Base-by-base conservation (phyloP, 2,797 vertebrate genomes). In the Aldrovandia affinis region DNA sequence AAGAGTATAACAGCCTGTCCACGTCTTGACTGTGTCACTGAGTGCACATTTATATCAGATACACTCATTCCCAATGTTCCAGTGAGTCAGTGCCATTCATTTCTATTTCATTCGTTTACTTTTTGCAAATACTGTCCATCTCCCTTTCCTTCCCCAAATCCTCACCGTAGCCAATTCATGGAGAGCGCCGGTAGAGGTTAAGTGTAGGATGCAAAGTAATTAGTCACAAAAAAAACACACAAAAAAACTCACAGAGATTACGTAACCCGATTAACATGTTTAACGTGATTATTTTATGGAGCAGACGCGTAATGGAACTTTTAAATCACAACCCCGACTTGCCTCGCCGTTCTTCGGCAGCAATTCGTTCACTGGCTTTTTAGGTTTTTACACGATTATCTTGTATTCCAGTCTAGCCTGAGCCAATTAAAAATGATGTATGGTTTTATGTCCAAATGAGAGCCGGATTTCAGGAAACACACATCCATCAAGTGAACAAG, bases 381-480 rank as follows among this genome's bases (percentile, higher is more conserved):
- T 88, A 87, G 63, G 92, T 94, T 95, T 90, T 77, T 47, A 77
- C 22, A 47, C 7, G 89, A 96, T 95, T 94, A 92, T 90, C 91
- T 0, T 54, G 92, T 86, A 91, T 94, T 87, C 73, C 93, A 90
- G 93, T 93, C 91, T 85, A 89, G 86, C 87, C 85, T 90, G 90
- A 83, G 88, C 95, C 95, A 96, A 96, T 97, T 97, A 96, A 95
- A 95, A 94, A 93, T 97, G 94, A 97, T 96, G 93, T 92, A 97
- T 96, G 93, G 90, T 89, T 77, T 92, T 91, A 90, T 92, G 90
- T 92, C 91, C 87, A 90, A 93, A 95, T 89, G 88, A 89, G 88
- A 70, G 61, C 81, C 78, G 86, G 8, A 90, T 91, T 88, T 92
- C 87, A 92, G 92, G 88, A 92, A 94, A 93, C 91, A 80, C 91